A percentile compares a stretch with the other conserved stretches of the same genome.
Conservation (phyloP, 2,888 invertebrate species). For the Fragum whitleyi region DNA sequence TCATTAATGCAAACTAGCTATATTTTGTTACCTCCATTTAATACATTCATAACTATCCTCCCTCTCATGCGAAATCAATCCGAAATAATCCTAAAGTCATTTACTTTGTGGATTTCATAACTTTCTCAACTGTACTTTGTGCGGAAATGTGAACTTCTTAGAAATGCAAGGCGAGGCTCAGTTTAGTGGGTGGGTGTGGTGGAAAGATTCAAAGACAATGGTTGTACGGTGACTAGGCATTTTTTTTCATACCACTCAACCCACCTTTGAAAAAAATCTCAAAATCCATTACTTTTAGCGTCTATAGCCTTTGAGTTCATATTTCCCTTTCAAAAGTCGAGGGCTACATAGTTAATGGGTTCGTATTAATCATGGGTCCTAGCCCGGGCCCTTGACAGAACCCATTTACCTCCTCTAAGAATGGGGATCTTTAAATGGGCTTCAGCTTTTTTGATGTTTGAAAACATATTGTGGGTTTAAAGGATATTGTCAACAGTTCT, state of each 20-base stretch:
- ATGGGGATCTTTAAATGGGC: conserved; percentile 7
- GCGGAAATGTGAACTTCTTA: too few relatives aligned
- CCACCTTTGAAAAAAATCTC: not conserved
- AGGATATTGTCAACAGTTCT: not conserved
- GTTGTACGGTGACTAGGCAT: not conserved
- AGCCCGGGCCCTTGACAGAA: conserved; percentile 36
- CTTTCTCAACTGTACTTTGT: too few relatives aligned
- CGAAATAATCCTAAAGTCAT: too few relatives aligned
- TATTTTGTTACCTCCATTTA: too few relatives aligned
- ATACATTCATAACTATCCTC: too few relatives aligned
- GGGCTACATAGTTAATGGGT: not conserved
- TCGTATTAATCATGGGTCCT: conserved; percentile 34
- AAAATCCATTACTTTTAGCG: not conserved
- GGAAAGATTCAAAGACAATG: too few relatives aligned
- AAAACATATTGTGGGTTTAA: conserved; percentile 16
- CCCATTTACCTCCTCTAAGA: conserved; percentile 46
- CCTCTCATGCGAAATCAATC: too few relatives aligned
- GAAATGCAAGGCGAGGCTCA: too few relatives aligned
- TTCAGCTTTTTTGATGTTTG: conserved; percentile 9
- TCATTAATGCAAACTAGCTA: too few relatives aligned
- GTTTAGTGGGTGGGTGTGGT: too few relatives aligned
- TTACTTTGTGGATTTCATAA: too few relatives aligned
- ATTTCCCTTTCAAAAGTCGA: not conserved
- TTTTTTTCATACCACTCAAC: not conserved
- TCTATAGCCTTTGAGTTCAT: not conserved